Conservation (phyloP, 2,888 invertebrate genomes). For the Ceramica pisi region DNA sequence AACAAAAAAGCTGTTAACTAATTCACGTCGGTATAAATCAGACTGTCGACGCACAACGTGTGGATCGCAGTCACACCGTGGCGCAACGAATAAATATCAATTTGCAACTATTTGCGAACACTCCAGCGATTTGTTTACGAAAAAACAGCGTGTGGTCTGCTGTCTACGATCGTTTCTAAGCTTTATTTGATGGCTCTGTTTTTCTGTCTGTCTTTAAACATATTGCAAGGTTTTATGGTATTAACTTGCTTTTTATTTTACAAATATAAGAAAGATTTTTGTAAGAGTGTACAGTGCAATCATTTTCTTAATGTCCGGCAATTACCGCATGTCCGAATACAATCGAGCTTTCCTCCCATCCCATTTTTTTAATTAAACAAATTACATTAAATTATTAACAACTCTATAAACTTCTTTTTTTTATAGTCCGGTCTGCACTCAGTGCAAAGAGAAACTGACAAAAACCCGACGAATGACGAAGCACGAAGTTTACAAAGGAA, state of each 20-base stretch:
- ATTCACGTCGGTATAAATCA: conserved; percentile 60
- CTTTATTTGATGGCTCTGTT: conserved; percentile 34
- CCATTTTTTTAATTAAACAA: too few species aligned
- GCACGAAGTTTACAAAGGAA: too few species aligned
- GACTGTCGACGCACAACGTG: conserved; percentile 35
- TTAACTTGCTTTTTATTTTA: background rate
- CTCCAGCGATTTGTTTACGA: conserved; percentile 74
- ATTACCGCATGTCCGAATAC: too few species aligned
- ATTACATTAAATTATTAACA: too few species aligned
- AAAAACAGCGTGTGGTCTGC: conserved; percentile 51
- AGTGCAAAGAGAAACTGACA: too few species aligned
- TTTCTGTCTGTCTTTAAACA: conserved; percentile 4
- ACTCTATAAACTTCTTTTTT: too few species aligned
- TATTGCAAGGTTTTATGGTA: too few species aligned
- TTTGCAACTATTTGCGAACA: conserved; percentile 72
- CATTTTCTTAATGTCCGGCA: too few species aligned
- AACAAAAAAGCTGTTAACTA: conserved; percentile 48
- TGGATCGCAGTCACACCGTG: conserved; percentile 55
- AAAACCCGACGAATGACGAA: too few species aligned
- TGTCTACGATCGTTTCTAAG: conserved; percentile 3
- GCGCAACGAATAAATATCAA: conserved; percentile 80
- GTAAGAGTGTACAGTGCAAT: too few species aligned
- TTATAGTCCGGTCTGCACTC: too few species aligned
- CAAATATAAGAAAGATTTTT: background rate
- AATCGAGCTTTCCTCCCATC: too few species aligned